Evolutionary conservation across 1,140 invertebrate genomes (phyloP).

Genomic region (Eriocheir sinensis): DNA sequence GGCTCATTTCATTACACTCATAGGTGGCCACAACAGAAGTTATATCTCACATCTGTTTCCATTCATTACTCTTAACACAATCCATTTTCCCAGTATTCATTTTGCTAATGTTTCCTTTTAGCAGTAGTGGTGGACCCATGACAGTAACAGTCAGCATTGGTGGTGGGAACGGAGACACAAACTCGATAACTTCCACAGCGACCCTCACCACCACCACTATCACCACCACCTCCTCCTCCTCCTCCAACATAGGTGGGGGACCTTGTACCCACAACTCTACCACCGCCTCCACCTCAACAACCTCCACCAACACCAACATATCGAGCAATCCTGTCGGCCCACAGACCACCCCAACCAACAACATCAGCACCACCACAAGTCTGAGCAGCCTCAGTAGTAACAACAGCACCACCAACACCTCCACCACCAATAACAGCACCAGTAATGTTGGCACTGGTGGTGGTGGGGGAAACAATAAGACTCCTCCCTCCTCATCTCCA

Average conservation of each 20-base stretch:
- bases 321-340: slow-evolving; percentile 42
- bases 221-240: slow-evolving; percentile 8
- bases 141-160: slow-evolving; percentile 51
- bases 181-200: not conserved
- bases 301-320: slow-evolving; percentile 29
- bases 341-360: slow-evolving; percentile 41
- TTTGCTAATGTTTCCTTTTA: not conserved
- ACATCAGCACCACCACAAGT: slow-evolving; percentile 24
- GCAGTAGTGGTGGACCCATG: slow-evolving; percentile 31
- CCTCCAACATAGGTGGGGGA: not conserved
- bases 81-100: no score
- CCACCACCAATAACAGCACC: slow-evolving; percentile 41
- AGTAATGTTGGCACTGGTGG: slow-evolving; percentile 51
- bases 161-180: not conserved
- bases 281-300: slow-evolving; percentile 45
- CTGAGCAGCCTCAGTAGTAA: not conserved
- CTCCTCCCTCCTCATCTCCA: slow-evolving; percentile 48
- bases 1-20: no score
- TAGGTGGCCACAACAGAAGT: no score
- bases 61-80: no score
- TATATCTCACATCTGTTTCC: no score
- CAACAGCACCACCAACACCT: not conserved
- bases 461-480: slow-evolving; percentile 48
- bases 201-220: slow-evolving; percentile 30
- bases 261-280: not conserved